phyloP scores from a whole-genome alignment of 2,113 vertebrate species.

The Bucco capensis region DNA sequence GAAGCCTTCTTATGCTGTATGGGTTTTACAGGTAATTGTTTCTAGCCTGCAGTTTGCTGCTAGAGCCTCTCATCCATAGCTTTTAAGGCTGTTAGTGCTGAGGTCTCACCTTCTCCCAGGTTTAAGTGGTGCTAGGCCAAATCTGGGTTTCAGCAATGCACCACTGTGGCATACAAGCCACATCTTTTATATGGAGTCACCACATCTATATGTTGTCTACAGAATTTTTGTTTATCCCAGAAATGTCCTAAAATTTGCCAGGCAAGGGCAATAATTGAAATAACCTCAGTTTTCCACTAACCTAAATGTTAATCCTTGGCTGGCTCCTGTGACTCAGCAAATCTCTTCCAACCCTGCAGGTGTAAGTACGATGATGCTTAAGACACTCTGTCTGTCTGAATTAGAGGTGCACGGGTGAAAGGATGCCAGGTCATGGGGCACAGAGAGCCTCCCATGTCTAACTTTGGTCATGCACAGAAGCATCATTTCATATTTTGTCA shows the following conservation, averaged over 20 bases:
- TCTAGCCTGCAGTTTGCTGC: background rate
- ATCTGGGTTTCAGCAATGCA: background rate
- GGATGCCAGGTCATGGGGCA: background rate
- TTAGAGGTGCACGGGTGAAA: background rate
- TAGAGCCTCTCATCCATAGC: background rate
- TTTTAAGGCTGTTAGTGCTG: background rate
- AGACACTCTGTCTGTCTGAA: background rate
- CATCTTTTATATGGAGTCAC: background rate
- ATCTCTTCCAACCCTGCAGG: background rate
- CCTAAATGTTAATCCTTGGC: background rate
- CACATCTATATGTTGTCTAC: background rate
- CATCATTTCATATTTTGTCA: background rate
- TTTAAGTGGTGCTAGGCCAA: background rate
- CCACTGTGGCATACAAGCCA: background rate
- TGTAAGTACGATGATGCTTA: background rate
- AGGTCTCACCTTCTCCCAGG: background rate
- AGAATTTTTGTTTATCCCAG: background rate
- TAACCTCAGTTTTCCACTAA: background rate
- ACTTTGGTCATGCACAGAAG: background rate
- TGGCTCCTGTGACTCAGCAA: background rate
- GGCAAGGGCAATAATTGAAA: background rate
- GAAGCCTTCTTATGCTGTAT: background rate
- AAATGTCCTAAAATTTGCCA: background rate
- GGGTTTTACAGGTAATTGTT: background rate
- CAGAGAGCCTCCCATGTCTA: background rate